Evolutionary conservation across 2,113 vertebrate species (phyloP).

Genomic region (Phocoena sinus): DNA sequence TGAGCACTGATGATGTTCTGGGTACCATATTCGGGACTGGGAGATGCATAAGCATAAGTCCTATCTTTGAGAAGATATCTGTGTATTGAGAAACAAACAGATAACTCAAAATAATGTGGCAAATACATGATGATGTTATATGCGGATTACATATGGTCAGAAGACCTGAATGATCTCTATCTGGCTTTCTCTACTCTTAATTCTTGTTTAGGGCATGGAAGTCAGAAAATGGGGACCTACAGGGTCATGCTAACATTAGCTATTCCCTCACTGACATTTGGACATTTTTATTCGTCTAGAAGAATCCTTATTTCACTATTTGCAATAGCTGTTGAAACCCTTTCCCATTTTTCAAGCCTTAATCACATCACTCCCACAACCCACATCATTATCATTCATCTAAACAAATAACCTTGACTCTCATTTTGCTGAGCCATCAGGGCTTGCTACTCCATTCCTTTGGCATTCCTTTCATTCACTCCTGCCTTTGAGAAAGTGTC

Average conservation of each 20-base stretch:
- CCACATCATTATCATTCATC: background rate
- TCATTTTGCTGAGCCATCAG: background rate
- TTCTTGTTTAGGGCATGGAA: background rate
- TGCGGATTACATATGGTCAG: background rate
- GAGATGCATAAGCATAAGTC: background rate
- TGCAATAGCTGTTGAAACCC: background rate
- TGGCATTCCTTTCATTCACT: background rate
- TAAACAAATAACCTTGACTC: background rate
- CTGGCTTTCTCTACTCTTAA: background rate
- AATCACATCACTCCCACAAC: background rate
- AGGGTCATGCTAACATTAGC: background rate
- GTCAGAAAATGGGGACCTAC: background rate
- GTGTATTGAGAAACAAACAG: background rate
- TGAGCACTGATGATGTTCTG: background rate
- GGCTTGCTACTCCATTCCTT: background rate
- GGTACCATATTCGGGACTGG: background rate
- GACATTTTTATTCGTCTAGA: background rate
- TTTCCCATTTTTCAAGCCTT: background rate
- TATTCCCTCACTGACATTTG: background rate
- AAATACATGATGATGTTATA: background rate
- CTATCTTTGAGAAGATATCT: background rate
- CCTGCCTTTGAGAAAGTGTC: background rate
- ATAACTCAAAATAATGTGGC: background rate
- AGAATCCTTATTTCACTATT: background rate
- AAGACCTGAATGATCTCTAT: background rate